Evolutionary conservation across 2,797 vertebrate species (phyloP), one percentile per base, ranked within the genome.

Genomic region (Acanthopagrus latus): DNA sequence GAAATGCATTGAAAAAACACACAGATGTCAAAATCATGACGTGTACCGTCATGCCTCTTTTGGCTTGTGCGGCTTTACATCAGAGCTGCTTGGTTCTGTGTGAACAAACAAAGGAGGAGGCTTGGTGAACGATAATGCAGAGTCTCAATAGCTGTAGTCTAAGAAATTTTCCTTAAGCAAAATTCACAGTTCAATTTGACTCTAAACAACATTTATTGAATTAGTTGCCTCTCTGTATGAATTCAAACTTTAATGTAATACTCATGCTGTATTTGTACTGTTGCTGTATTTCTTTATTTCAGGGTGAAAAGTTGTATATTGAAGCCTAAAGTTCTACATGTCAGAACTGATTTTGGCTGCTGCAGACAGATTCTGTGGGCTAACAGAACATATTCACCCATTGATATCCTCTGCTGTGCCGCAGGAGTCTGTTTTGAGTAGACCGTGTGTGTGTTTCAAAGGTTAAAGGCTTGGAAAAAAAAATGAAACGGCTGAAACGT

Each of bases 401-500:
- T 41, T 21, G 14, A 25, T 38, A 38, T 64, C 14, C 50, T 77
- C 67, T 4, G 66, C 63, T 46, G 56, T n/a, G 59, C 44, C n/a
- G 69, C 65, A 3, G 41, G 64, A 76, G 63, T 74, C 68, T 0
- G 41, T 55, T 75, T 67, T 54, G 29, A 58, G 23, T 56, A 38
- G 73, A 64, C 13, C 14, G 29, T 47, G 70, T 68, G 68, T 12
- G 60, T 29, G 65, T 79, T 72, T 46, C 43, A 86, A 85, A 89
- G 84, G 81, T 85, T 83, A 84, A 86, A 81, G 72, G 60, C 80
- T 80, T 59, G 46, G 69, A 75, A 63, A 78, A 63, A 78, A 38
- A 76, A 88, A 76, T 25, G 41, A 80, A 74, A 68, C 21, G 0
- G 58, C 74, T 71, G 50, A 87, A 89, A 88, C 85, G 90, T 78